A percentile compares a stretch with the other conserved stretches of the same genome.
Conservation (phyloP, 1,140 invertebrate genomes). For the Oreohelix idahoensis region DNA sequence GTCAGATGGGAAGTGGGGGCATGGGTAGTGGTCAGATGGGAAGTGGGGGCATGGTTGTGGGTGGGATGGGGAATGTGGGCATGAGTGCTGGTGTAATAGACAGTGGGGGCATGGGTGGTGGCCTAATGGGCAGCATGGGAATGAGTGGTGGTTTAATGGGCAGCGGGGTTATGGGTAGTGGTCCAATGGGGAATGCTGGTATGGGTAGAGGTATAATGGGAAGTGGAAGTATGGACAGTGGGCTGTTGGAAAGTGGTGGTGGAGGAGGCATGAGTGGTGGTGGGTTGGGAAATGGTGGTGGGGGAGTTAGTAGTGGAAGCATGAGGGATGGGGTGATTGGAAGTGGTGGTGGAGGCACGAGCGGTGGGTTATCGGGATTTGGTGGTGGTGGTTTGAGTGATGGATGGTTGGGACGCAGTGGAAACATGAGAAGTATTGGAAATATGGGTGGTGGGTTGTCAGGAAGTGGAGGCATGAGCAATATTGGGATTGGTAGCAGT, state of each 20-base stretch:
- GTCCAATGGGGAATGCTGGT: too few species aligned
- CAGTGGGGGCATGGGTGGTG: neutral
- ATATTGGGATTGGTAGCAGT: neutral
- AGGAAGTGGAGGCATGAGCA: neutral
- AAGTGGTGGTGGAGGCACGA: slow-evolving; percentile 1
- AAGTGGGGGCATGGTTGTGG: too few species aligned
- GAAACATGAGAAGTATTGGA: neutral
- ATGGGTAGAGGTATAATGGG: neutral
- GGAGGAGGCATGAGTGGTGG: neutral
- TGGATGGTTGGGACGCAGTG: neutral
- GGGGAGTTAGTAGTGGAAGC: neutral
- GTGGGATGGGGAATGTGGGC: neutral
- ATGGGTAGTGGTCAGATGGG: too few species aligned
- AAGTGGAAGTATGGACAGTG: neutral
- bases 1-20: too few species aligned
- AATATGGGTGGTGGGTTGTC: neutral
- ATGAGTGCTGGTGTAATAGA: neutral
- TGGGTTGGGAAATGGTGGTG: neutral
- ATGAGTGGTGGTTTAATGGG: neutral
- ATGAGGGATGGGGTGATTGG: neutral
- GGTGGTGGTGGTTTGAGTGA: neutral
- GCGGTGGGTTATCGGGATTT: neutral
- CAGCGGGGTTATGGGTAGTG: too few species aligned
- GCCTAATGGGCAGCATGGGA: neutral
- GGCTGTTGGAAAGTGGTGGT: neutral